phyloP scores from a whole-genome alignment of 2,888 invertebrate genomes.

The Hypsopygia costalis region DNA sequence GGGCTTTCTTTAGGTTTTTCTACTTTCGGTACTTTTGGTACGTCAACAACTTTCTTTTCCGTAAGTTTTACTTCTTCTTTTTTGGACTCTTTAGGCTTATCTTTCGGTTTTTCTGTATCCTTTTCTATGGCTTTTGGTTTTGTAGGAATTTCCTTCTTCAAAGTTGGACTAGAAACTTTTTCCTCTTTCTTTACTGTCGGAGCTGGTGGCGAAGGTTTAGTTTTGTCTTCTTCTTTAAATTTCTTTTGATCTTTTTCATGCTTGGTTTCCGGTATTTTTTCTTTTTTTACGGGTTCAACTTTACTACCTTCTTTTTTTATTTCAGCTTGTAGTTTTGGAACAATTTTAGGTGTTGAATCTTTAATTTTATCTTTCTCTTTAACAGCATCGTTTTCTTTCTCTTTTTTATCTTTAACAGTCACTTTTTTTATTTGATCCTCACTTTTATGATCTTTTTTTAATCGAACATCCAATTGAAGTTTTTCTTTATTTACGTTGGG shows the following conservation, averaged over 20 bases:
- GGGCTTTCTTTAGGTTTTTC: constrained; percentile 22
- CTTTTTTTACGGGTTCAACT: constrained; percentile 10
- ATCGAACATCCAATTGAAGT: constrained; percentile 8
- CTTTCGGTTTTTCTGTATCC: neutral
- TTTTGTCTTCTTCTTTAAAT: constrained; percentile 15
- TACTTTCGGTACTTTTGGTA: constrained; percentile 24
- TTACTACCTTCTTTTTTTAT: constrained; percentile 17
- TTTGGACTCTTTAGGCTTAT: constrained; percentile 11
- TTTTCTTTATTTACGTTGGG: neutral
- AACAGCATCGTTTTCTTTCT: constrained; percentile 18
- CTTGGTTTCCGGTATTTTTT: constrained; percentile 9
- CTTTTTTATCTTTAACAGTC: constrained; percentile 21
- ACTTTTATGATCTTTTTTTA: constrained; percentile 10
- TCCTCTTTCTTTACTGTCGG: constrained; percentile 10
- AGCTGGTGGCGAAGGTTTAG: constrained; percentile 10
- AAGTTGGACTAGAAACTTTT: constrained; percentile 11
- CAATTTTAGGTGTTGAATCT: constrained; percentile 10
- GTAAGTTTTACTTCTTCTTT: constrained; percentile 21
- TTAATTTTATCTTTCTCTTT: constrained; percentile 17
- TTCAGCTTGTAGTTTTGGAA: constrained; percentile 1
- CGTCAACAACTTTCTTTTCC: constrained; percentile 24
- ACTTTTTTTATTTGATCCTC: constrained; percentile 19
- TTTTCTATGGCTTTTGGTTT: constrained; percentile 13
- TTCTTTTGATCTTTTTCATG: neutral
- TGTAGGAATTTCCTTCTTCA: constrained; percentile 12